A percentile compares a stretch with the other conserved stretches of the same genome.
These are phyloP conservation scores for Chionoecetes opilio DNA, from an alignment of 1,140 invertebrate genomes.

Conservation along the genomic window DNA sequence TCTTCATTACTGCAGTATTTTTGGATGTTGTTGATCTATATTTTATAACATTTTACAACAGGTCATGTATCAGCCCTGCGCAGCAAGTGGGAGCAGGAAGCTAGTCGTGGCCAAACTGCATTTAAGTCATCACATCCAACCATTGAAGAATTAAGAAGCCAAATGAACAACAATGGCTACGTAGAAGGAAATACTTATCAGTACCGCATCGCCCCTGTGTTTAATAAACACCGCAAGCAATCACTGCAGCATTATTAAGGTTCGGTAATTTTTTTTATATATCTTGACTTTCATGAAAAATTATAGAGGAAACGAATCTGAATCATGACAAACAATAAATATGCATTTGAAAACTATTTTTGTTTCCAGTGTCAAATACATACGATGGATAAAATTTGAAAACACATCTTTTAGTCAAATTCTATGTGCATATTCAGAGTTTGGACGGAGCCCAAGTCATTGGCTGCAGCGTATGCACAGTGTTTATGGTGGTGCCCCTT, in stretches of 20 bases:
- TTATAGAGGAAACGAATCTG: no score
- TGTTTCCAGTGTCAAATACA: no score
- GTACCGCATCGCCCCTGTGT: conserved; percentile 75
- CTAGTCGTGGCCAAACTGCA: conserved; percentile 79
- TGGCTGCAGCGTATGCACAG: no score
- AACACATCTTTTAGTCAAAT: no score
- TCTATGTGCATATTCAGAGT: no score
- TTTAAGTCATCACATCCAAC: conserved; percentile 79
- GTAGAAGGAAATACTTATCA: conserved; percentile 80
- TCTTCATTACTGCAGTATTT: background rate
- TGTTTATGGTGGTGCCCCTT: no score
- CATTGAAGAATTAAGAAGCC: conserved; percentile 78
- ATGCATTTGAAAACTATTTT: no score
- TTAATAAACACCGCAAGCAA: conserved; percentile 69
- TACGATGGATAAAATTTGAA: no score
- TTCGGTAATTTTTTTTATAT: no score
- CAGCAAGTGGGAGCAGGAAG: conserved; percentile 83
- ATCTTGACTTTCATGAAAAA: no score
- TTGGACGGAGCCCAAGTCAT: no score
- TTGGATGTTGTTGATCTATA: background rate
- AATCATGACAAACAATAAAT: no score
- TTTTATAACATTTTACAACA: conserved; percentile 74
- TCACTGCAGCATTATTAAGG: conserved; percentile 70
- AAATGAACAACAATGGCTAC: conserved; percentile 78
- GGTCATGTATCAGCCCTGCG: conserved; percentile 83